Evolutionary conservation across 2,113 vertebrate genomes (phyloP), one percentile per base, ranked within the genome.

Genomic region (Trachemys scripta): DNA sequence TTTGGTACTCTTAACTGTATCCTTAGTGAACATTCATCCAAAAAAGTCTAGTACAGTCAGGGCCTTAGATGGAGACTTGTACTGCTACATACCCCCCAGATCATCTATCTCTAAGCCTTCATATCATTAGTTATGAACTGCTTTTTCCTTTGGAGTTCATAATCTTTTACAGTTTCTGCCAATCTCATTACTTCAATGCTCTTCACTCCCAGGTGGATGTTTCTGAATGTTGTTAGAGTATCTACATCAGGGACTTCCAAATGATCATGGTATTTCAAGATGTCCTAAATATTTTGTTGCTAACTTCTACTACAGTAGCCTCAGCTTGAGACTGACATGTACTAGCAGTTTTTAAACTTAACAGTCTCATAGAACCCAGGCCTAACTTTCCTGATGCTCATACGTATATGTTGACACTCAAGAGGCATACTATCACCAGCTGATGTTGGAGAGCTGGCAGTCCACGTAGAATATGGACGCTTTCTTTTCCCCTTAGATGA

Each of bases 311-410:
- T 96, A 96, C 97, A 97, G 95, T 93, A 97, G 95, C 92, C 85
- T 92, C 53, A 69, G 92, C 89, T 82, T n/a, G 45, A 53, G 49
- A 0, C 13, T 0, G 8, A 81, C 54, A 19, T 14, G 65, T 54
- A 27, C 92, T 98, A 98, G 94, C 97, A 98, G 90, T 98, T 97
- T 90, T 98, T 88, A 17, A 97, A 95, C 94, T 98, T 98, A 94
- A 98, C 97, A 97, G 97, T 98, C 96, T 98, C 97, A 22, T 98
- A 98, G 95, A 98, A 98, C 27, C 97, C 97, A 17, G 97, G 97
- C 90, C 97, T 94, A 65, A 98, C 97, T 72, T 96, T 98, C 93
- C 97, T 91, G 91, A 98, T 98, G 89, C 97, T 98, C 97, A 98
- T 97, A 84, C 97, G 95, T 96, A 98, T 97, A 65, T 97, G 97